Evolutionary conservation across 2,113 vertebrate species (phyloP).

Genomic region (Poicephalus meyeri): DNA sequence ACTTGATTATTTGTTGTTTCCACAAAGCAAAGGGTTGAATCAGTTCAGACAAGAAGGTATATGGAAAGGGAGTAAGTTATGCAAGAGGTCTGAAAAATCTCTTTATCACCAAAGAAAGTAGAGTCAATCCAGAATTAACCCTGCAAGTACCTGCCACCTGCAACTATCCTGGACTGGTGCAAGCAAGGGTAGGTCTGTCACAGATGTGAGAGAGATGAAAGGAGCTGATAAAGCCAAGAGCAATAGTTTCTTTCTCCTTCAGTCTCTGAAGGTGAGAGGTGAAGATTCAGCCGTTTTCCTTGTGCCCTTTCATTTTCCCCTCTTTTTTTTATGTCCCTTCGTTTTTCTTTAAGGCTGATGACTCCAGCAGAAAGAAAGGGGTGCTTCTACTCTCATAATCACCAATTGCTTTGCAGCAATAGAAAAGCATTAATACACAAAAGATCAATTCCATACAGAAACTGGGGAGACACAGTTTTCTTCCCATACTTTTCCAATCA

Average conservation of each 20-base stretch:
- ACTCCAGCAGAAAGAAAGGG: neutral
- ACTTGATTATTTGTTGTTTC: neutral
- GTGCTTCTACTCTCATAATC: neutral
- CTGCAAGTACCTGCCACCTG: neutral
- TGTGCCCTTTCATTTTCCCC: neutral
- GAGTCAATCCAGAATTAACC: neutral
- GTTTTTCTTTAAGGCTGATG: neutral
- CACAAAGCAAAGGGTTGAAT: neutral
- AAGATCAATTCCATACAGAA: conserved; percentile 42
- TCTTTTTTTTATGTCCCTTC: neutral
- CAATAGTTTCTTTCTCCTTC: neutral
- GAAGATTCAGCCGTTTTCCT: neutral
- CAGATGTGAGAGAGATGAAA: neutral
- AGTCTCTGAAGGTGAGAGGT: neutral
- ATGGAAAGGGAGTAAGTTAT: neutral
- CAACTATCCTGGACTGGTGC: neutral
- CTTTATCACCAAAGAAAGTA: neutral
- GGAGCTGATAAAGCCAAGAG: neutral
- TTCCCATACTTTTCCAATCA: conserved; percentile 44
- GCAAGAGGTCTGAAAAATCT: neutral
- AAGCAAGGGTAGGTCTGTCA: neutral
- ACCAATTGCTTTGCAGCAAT: neutral
- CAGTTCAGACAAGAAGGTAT: neutral
- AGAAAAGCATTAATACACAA: neutral
- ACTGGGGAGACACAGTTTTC: neutral